Base-by-base conservation (phyloP, 2,888 invertebrate species). In the Aricia artaxerxes region DNA sequence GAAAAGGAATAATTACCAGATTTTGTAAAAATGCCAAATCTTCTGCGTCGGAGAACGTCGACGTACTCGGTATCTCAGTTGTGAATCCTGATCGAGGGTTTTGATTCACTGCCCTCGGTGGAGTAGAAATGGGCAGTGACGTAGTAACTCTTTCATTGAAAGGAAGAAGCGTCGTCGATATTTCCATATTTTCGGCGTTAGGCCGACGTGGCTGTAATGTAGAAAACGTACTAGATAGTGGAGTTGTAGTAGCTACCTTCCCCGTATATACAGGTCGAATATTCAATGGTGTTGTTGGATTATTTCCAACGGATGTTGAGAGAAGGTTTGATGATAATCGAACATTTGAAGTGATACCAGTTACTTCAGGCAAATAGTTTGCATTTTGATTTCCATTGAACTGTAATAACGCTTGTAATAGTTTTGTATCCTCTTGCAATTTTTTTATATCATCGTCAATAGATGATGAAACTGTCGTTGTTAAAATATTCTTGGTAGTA, bases 1-100 rank as follows among this genome's bases (percentile, higher is more conserved):
- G 9, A 57, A 76, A 79, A 53, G 78, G n/a, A 77, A 73, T 77
- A 84, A 90, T 88, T 92, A 96, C 96, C 94, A 96, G 90, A 83
- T 95, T 95, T 84, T 95, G 95, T 38, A 96, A 87, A 85, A 96
- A 96, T 64, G 93, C 94, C 82, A 96, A 88, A 86, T 96, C 96
- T 81, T 96, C 95, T 88, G 92, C 86, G 79, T 93, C 92, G 16
- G 95, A 92, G 85, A 92, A 94, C 16, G 95, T 94, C 5, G 94
- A 93, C 78, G 91, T 90, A 81, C 92, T 91, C 31, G 94, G 92
- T 78, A 89, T 86, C 84, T 92, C 92, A 79, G 94, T 94, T 40
- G 94, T 93, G 57, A 88, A 82, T 31, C 88, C 87, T 64, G 88
- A 87, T 79, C 85, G 85, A 61, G 86, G 83, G 35, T 80, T 80